phyloP scores from a whole-genome alignment of 2,113 vertebrate genomes.

The Nerophis lumbriciformis region DNA sequence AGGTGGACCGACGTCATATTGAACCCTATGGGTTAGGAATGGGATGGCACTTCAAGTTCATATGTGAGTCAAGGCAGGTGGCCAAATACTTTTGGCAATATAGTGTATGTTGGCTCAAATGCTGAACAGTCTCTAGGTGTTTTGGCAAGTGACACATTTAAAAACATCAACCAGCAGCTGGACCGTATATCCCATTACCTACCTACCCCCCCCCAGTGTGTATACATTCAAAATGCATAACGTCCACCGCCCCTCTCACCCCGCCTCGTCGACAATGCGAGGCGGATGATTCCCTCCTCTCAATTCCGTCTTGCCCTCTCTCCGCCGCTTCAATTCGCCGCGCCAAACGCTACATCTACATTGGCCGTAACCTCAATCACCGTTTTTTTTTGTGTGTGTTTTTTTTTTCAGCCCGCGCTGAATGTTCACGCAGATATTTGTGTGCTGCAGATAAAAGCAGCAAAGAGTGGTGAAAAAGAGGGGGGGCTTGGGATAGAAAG shows the following conservation, averaged over 20 bases:
- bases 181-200: neutral
- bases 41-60: no score
- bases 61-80: no score
- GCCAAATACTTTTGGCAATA: no score
- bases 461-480: conserved; percentile 19
- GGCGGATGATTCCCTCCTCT: conserved; percentile 36
- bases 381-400: no score
- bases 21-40: no score
- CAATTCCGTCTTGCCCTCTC: conserved; percentile 55
- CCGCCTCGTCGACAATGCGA: conserved; percentile 19
- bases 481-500: conserved; percentile 59
- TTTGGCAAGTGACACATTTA: neutral
- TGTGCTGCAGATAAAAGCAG: conserved; percentile 52
- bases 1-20: no score
- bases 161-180: neutral
- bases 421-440: conserved; percentile 55
- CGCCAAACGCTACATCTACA: conserved; percentile 68
- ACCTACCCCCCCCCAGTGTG: no score
- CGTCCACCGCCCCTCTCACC: neutral
- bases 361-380: conserved; percentile 67
- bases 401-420: conserved; percentile 43
- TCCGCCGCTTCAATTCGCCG: conserved; percentile 45
- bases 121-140: no score
- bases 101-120: no score
- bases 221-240: conserved; percentile 4